These are phyloP conservation scores for Cantharis rufa DNA, from an alignment of 2,888 invertebrate species.

Conservation along the genomic window DNA sequence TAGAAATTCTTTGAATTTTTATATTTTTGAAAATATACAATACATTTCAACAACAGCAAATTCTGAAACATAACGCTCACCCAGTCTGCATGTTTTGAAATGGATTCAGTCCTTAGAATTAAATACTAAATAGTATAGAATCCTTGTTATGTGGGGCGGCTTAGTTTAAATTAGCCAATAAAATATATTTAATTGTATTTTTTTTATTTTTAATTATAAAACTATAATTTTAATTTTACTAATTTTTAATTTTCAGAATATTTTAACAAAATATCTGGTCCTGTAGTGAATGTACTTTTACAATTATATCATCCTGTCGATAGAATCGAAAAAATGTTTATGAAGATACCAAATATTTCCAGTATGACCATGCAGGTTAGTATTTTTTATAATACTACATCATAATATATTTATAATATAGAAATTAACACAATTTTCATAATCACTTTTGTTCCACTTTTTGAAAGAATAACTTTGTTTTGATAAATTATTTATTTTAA, in stretches of 20 bases:
- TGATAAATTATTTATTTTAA: not conserved
- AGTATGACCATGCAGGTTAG: conserved; percentile 70
- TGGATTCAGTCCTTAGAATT: too few relatives aligned
- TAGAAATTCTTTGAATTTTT: too few relatives aligned
- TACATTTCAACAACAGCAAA: too few relatives aligned
- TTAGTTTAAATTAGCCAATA: not conserved
- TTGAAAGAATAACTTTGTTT: not conserved
- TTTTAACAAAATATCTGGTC: conserved; percentile 49
- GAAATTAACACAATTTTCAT: not conserved
- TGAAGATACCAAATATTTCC: conserved; percentile 72
- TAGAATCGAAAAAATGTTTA: conserved; percentile 66
- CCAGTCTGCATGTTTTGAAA: too few relatives aligned
- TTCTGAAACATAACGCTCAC: too few relatives aligned
- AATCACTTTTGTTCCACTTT: not conserved
- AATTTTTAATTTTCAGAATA: conserved; percentile 53
- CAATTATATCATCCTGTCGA: conserved; percentile 66
- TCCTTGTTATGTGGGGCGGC: too few relatives aligned
- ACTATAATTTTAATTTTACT: too few relatives aligned
- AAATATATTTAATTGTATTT: too few relatives aligned
- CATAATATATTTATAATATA: conserved; percentile 29
- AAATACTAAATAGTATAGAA: too few relatives aligned
- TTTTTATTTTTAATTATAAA: conserved; percentile 12
- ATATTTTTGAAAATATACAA: too few relatives aligned
- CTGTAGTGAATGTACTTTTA: conserved; percentile 55
- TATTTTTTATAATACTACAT: not conserved